Base-by-base conservation (phyloP, 2,888 invertebrate species). In the Apamea sordens region DNA sequence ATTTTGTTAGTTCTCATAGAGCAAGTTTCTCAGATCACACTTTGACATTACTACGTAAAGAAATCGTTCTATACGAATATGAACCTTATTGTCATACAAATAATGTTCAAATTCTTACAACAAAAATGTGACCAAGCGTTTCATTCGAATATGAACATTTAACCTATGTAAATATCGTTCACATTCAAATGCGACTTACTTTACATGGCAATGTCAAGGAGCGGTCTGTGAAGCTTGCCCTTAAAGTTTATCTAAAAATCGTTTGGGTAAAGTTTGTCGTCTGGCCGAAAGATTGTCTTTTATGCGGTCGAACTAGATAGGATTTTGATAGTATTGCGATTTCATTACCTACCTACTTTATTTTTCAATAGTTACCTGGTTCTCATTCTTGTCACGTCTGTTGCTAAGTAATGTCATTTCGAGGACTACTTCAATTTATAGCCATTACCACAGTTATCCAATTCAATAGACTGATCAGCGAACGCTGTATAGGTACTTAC, bases 181-280 rank as follows among this genome's bases (percentile, higher is more conserved):
- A 64, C 11, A 36, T 71, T 71, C 11, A 4, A 8, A 41, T 8
- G n/a, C 21, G n/a, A 21, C 65, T n/a, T 36, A 32, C 1, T 36
- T 56, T 11, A 71, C 36, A n/a, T 10, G 13, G 36, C 11, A 64
- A 64, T 28, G 61, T 28, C 15, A 15, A 61, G 28, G 28, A 7
- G 64, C 64, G 36, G 64, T n/a, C 18, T 71, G 7, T n/a, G n/a
- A 71, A 64, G 13, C 1, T 64, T 65, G n/a, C 13, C 18, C 36
- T 64, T 36, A n/a, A 59, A 77, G 83, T 73, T 84, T 82, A 82
- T 82, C 82, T 72, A 21, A 56, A 71, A 64, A 41, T 41, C 61
- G 61, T 75, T 85, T 61, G 53, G 36, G 63, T 24, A 32, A 69
- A 70, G 24, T 85, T 63, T 59, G 18, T 18, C 36, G 36, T 59